phyloP scores from a whole-genome alignment of 2,797 vertebrate species.

The Eleutherodactylus coqui region DNA sequence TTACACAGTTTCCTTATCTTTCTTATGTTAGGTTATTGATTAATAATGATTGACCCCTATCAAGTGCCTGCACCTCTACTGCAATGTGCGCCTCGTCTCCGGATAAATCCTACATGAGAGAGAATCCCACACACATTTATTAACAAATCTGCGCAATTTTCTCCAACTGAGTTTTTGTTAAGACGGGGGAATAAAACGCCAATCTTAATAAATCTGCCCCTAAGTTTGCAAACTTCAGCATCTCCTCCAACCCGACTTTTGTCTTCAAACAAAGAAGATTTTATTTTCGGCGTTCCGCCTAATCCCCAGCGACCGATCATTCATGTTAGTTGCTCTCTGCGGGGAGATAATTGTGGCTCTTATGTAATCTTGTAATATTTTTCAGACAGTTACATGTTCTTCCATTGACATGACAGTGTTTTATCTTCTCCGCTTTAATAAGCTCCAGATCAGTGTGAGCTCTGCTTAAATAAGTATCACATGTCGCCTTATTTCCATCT shows the following conservation, averaged over 20 bases:
- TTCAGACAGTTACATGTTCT: slow-evolving; percentile 43
- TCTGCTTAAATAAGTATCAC: slow-evolving; percentile 5
- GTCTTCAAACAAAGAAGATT: neutral
- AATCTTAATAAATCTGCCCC: too few species aligned
- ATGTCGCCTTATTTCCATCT: neutral
- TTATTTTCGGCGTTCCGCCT: neutral
- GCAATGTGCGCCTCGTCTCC: too few species aligned
- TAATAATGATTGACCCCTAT: too few species aligned
- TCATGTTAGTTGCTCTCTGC: slow-evolving; percentile 30
- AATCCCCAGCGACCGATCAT: neutral
- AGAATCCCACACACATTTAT: too few species aligned
- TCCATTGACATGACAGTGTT: slow-evolving; percentile 44
- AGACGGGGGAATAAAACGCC: too few species aligned
- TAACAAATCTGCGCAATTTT: too few species aligned
- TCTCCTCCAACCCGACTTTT: neutral
- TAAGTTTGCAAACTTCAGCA: slow-evolving; percentile 6
- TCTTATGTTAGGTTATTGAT: too few species aligned
- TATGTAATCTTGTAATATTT: slow-evolving; percentile 41
- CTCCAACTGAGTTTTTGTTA: too few species aligned
- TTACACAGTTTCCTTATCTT: too few species aligned
- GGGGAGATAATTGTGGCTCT: slow-evolving; percentile 19
- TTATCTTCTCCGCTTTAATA: slow-evolving; percentile 51
- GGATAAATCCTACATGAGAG: too few species aligned
- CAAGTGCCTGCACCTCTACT: too few species aligned
- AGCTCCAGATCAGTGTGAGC: slow-evolving; percentile 30